A percentile compares a stretch with the other conserved stretches of the same genome.
Evolutionary conservation across 1,140 invertebrate species (phyloP).

Genomic region (Apis florea): DNA sequence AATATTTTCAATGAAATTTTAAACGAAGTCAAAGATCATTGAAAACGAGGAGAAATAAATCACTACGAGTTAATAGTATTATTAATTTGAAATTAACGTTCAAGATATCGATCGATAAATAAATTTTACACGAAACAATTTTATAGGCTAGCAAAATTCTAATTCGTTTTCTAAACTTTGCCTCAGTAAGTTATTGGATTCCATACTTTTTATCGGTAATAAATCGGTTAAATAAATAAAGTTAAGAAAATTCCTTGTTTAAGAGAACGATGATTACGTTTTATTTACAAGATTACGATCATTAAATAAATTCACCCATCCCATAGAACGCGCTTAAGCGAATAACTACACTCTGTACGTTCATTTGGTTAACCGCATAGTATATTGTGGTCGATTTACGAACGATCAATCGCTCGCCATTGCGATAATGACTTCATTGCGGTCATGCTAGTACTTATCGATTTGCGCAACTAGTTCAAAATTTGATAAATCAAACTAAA

Average conservation of each 20-base stretch:
- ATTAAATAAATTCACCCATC: not conserved
- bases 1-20: too few species aligned
- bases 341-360: not conserved
- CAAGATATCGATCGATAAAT: too few species aligned
- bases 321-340: not conserved
- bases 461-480: not conserved
- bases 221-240: too few species aligned
- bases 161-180: too few species aligned
- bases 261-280: not conserved
- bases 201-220: too few species aligned
- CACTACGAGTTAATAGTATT: too few species aligned
- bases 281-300: not conserved
- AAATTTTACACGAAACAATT: too few species aligned
- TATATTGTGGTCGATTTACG: not conserved
- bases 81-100: too few species aligned
- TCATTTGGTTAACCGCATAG: slow-evolving; percentile 19
- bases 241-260: not conserved
- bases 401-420: slow-evolving; percentile 21
- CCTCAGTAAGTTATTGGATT: too few species aligned
- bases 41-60: too few species aligned
- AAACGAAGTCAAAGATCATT: too few species aligned
- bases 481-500: not conserved
- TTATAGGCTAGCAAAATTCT: too few species aligned
- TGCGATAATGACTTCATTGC: slow-evolving; percentile 35
- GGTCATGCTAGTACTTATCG: not conserved